A percentile compares a stretch with the other conserved stretches of the same genome.
Evolutionary conservation across 2,797 vertebrate genomes (phyloP).

Genomic region (Eospalax fontanierii): DNA sequence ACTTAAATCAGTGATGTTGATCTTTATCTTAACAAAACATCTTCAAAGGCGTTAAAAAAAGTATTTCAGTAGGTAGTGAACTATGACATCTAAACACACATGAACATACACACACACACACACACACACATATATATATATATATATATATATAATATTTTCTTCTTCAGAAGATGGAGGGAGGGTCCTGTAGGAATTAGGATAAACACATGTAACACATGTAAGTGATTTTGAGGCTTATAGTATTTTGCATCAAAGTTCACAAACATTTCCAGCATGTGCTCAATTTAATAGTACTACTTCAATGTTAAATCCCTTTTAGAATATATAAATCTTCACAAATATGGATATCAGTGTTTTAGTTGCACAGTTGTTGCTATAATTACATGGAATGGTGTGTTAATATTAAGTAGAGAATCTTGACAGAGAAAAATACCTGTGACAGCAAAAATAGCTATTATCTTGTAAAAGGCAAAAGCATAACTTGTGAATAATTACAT

Average conservation of each 20-base stretch:
- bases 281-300: not conserved
- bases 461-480: not conserved
- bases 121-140: not conserved
- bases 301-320: not conserved
- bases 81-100: not conserved
- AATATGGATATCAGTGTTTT: not conserved
- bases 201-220: not conserved
- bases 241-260: not conserved
- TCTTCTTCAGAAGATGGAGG: no score
- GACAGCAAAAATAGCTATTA: not conserved
- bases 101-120: no score
- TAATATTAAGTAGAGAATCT: not conserved
- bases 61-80: not conserved
- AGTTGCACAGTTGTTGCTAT: not conserved
- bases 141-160: not conserved
- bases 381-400: accelerated
- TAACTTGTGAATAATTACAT: accelerated
- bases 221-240: not conserved
- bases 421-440: not conserved
- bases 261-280: not conserved
- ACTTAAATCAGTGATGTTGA: not conserved
- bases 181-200: not conserved
- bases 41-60: not conserved
- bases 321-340: not conserved
- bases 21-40: constrained; percentile 78